Evolutionary conservation across 1,140 invertebrate genomes (phyloP), one percentile per base, ranked within the genome.

Genomic region (Amphibalanus amphitrite): DNA sequence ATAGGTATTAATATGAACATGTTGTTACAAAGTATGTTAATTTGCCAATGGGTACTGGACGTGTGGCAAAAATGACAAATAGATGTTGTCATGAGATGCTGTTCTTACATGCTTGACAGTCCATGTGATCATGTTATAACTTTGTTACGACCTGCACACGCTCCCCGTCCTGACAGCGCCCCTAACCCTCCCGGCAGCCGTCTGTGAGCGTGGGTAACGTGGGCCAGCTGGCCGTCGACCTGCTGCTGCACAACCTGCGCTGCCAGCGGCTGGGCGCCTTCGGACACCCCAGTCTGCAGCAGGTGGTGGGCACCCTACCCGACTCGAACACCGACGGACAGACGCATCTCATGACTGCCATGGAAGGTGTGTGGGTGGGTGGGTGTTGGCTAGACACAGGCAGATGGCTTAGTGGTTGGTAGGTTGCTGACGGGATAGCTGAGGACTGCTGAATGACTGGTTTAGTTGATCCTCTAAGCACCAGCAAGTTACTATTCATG

Each of bases 141-240:
- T 38, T 4, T 38, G 33, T 38, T 15, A 6, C 15, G 33, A 38
- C n/a, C n/a, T n/a, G n/a, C n/a, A n/a, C n/a, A n/a, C n/a, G n/a
- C n/a, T n/a, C n/a, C n/a, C n/a, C n/a, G n/a, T n/a, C n/a, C n/a
- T n/a, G n/a, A n/a, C n/a, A n/a, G n/a, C n/a, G n/a, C n/a, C n/a
- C n/a, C n/a, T n/a, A n/a, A n/a, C n/a, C n/a, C n/a, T n/a, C n/a
- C n/a, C n/a, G n/a, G 15, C 78, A 91, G 77, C 89, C 90, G 1
- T 86, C 87, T 74, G 86, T 92, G 1, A 88, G 89, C 40, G 86
- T 91, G 69, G 90, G 90, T 74, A 91, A 92, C 82, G 88, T 90
- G 29, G 89, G 87, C 0, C 90, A 92, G 80, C 79, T 92, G 68
- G 81, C 86, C 17, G 83, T 87, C 69, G 90, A 92, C 79, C 79